Conservation (phyloP, 2,797 vertebrate species). For the Channallabes apus region DNA sequence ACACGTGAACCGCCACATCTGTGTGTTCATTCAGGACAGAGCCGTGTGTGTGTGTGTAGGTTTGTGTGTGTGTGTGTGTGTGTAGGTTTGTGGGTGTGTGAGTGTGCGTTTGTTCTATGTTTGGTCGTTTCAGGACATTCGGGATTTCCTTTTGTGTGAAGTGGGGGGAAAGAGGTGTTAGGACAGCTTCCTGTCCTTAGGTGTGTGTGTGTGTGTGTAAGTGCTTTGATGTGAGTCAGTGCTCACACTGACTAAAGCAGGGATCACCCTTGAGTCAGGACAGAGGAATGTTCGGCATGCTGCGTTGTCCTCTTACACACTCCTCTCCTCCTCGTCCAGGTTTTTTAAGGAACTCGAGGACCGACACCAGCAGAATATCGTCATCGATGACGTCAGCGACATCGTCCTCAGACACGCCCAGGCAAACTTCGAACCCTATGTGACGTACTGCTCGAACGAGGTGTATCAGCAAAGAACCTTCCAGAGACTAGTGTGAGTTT, state of each 20-base stretch:
- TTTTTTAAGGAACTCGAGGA: conserved; percentile 94
- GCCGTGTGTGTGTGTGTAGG: conserved; percentile 1
- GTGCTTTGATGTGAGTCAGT: background rate
- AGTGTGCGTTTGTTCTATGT: conserved; percentile 24
- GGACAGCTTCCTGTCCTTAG: conserved; percentile 39
- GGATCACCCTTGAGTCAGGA: background rate
- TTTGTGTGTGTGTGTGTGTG: conserved; percentile 3
- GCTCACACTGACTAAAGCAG: background rate
- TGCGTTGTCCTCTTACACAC: background rate
- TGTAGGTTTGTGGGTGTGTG: conserved; percentile 9
- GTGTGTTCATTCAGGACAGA: conserved; percentile 30
- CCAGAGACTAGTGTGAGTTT: conserved; percentile 88
- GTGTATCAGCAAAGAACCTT: conserved; percentile 96
- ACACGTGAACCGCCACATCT: conserved; percentile 22
- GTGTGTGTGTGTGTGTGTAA: conserved; percentile 1
- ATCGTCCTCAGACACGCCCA: conserved; percentile 86
- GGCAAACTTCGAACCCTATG: conserved; percentile 90
- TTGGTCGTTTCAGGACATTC: conserved; percentile 21
- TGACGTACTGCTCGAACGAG: conserved; percentile 97
- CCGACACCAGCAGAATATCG: conserved; percentile 84
- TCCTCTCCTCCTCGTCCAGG: conserved; percentile 63
- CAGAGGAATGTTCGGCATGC: conserved; percentile 4
- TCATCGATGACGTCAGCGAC: conserved; percentile 91
- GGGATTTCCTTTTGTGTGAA: conserved; percentile 41
- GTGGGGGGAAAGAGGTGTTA: conserved; percentile 37